phyloP scores from a whole-genome alignment of 2,113 vertebrate species.

The Clarias magur region DNA sequence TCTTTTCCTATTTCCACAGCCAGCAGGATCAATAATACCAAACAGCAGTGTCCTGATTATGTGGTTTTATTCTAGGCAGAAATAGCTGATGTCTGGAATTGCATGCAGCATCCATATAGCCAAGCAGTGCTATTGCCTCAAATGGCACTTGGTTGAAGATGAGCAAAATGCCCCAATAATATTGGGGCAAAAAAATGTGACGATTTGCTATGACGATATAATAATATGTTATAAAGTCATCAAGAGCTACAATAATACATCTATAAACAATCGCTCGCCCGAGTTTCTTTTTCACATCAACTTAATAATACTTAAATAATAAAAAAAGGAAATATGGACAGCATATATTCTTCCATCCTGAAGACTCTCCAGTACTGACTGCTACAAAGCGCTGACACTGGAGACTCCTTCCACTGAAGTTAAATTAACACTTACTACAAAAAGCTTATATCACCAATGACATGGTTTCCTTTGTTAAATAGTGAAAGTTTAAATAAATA shows the following conservation, averaged over 20 bases:
- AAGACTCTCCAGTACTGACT: neutral
- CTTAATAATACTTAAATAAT: no score
- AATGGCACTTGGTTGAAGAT: neutral
- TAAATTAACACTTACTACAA: neutral
- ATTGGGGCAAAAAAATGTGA: no score
- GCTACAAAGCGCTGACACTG: neutral
- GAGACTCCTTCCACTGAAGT: neutral
- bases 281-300: no score
- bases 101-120: neutral
- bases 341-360: neutral
- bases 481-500: no score
- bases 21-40: constrained; percentile 11
- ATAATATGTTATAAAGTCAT: no score
- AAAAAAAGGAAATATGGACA: neutral
- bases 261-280: no score
- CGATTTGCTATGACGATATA: neutral
- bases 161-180: no score
- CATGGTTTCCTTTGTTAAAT: neutral
- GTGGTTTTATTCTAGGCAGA: constrained; percentile 5
- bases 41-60: constrained; percentile 14
- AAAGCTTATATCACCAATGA: neutral
- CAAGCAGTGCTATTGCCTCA: neutral
- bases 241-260: neutral
- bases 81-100: constrained; percentile 23
- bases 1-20: neutral